A percentile compares a stretch with the other conserved stretches of the same genome.
phyloP scores from a whole-genome alignment of 2,113 vertebrate genomes.

The Tragelaphus buxtoni region DNA sequence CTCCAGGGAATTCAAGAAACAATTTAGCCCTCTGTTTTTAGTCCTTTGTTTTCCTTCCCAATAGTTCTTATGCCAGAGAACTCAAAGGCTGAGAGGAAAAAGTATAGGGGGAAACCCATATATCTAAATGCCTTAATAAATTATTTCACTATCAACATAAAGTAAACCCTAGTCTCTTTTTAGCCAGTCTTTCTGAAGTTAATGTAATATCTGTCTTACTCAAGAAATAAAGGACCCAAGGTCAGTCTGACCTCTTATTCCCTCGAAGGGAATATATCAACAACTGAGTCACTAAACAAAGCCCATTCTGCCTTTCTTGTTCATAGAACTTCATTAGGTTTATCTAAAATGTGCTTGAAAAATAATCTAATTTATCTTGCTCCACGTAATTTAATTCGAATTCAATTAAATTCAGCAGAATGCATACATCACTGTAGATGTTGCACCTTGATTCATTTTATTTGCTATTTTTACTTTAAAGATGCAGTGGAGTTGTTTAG shows the following conservation, averaged over 20 bases:
- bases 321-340: slow-evolving; percentile 15
- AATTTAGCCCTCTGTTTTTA: neutral
- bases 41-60: neutral
- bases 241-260: neutral
- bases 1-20: neutral
- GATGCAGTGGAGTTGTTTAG: slow-evolving; percentile 32
- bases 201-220: neutral
- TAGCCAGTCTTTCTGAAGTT: neutral
- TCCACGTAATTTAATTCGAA: slow-evolving; percentile 59
- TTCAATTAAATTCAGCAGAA: slow-evolving; percentile 54
- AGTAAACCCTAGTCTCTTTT: neutral
- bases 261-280: neutral
- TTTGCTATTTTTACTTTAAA: slow-evolving; percentile 51
- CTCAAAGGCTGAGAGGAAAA: neutral
- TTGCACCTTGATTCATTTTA: slow-evolving; percentile 39
- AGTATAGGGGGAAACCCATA: neutral
- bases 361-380: slow-evolving; percentile 64
- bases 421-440: slow-evolving; percentile 35
- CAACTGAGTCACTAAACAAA: neutral
- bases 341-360: slow-evolving; percentile 37
- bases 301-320: neutral
- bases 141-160: neutral
- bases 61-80: neutral
- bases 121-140: neutral
- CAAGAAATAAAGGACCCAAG: neutral